phyloP scores from a whole-genome alignment of 2,113 vertebrate species.

The Lamprologus sp. region DNA sequence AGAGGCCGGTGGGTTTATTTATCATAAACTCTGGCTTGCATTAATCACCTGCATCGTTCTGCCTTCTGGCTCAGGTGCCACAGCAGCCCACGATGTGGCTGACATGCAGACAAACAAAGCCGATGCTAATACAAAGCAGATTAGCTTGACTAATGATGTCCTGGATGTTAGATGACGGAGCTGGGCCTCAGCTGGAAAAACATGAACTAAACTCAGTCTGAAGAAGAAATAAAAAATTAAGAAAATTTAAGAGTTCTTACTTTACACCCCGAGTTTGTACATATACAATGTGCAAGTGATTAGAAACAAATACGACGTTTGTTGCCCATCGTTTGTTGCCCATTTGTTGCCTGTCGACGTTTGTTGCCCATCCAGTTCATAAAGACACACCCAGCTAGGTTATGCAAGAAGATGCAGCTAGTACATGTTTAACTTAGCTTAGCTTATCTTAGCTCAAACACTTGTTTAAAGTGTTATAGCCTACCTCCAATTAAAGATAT shows the following conservation, averaged over 20 bases:
- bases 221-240: neutral
- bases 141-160: neutral
- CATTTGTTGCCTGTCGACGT: neutral
- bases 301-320: neutral
- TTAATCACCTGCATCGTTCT: slow-evolving; percentile 30
- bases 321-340: neutral
- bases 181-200: neutral
- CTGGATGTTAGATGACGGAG: neutral
- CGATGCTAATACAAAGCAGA: neutral
- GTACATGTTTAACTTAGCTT: neutral
- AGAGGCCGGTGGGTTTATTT: slow-evolving; percentile 20
- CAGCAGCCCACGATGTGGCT: neutral
- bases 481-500: neutral
- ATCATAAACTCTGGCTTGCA: slow-evolving; percentile 16
- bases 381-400: neutral
- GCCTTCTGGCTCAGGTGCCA: slow-evolving; percentile 36
- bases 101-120: neutral
- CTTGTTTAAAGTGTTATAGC: neutral
- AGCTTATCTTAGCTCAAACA: neutral
- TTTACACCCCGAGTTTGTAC: neutral
- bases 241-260: neutral
- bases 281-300: neutral
- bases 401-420: neutral
- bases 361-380: neutral
- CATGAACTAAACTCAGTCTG: neutral